These are phyloP conservation scores for Dasyornis broadbenti DNA, from an alignment of 2,113 vertebrate genomes.

Conservation along the genomic window DNA sequence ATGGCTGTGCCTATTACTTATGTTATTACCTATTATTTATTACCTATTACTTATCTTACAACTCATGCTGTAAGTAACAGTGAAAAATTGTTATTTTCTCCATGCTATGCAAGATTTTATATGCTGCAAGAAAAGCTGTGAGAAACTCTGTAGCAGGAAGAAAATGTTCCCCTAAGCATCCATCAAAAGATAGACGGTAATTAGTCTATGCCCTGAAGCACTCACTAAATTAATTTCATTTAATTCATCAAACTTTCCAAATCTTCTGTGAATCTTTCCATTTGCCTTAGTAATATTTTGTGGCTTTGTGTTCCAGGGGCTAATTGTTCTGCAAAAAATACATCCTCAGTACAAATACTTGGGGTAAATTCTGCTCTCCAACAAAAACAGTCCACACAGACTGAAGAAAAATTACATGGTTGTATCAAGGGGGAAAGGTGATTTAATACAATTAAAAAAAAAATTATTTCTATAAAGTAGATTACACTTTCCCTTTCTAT, in stretches of 20 bases:
- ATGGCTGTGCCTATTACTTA: neutral
- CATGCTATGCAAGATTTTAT: neutral
- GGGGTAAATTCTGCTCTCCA: neutral
- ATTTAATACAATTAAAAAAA: slow-evolving; percentile 15
- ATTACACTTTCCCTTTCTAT: slow-evolving; percentile 34
- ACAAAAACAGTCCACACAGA: neutral
- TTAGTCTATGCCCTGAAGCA: slow-evolving; percentile 22
- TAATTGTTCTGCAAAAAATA: slow-evolving; percentile 7
- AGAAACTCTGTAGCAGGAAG: neutral
- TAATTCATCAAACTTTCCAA: neutral
- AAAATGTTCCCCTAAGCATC: neutral
- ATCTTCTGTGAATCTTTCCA: neutral
- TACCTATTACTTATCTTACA: neutral
- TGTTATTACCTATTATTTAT: neutral
- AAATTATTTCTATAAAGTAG: slow-evolving; percentile 10
- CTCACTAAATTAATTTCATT: slow-evolving; percentile 21
- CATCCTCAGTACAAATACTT: neutral
- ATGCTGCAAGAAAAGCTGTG: neutral
- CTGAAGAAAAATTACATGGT: neutral
- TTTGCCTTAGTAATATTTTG: neutral
- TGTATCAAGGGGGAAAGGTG: neutral
- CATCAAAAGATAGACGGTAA: neutral
- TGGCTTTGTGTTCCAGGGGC: neutral
- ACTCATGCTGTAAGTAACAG: neutral
- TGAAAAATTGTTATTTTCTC: neutral